Percentiles rank a stretch among this genome's conserved stretches.
phyloP scores from a whole-genome alignment of 2,888 invertebrate genomes.

The Rhopalosiphum nymphaeae region DNA sequence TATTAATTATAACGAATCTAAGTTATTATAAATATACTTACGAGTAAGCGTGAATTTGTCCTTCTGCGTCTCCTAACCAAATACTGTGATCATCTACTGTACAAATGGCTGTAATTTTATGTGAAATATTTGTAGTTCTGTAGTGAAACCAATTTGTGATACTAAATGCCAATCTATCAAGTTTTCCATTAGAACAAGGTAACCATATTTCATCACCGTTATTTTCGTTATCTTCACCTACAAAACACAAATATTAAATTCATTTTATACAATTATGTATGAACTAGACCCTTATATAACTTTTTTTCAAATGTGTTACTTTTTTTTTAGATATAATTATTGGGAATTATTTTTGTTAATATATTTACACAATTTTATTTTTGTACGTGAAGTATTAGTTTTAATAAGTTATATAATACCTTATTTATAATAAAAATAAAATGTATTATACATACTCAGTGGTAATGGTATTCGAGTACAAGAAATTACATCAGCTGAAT shows the following conservation, averaged over 20 bases:
- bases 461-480: slow-evolving; percentile 74
- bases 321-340: background rate
- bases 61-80: slow-evolving; percentile 92
- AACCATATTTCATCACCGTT: slow-evolving; percentile 79
- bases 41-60: slow-evolving; percentile 84
- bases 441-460: slow-evolving; percentile 46
- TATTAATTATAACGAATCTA: background rate
- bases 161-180: slow-evolving; percentile 76
- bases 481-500: slow-evolving; percentile 77
- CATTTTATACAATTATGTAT: background rate
- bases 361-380: background rate
- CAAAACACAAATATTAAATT: background rate
- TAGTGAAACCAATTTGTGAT: slow-evolving; percentile 77
- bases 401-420: background rate
- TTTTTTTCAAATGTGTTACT: background rate
- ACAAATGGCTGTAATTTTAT: slow-evolving; percentile 71
- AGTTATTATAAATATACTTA: slow-evolving; percentile 62
- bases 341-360: background rate
- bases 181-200: slow-evolving; percentile 77
- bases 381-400: background rate
- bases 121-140: slow-evolving; percentile 72
- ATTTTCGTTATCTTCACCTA: slow-evolving; percentile 57
- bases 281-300: background rate
- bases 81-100: slow-evolving; percentile 72
- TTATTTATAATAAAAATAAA: background rate